phyloP scores from a whole-genome alignment of 2,113 vertebrate species.

The Petroica traversi region DNA sequence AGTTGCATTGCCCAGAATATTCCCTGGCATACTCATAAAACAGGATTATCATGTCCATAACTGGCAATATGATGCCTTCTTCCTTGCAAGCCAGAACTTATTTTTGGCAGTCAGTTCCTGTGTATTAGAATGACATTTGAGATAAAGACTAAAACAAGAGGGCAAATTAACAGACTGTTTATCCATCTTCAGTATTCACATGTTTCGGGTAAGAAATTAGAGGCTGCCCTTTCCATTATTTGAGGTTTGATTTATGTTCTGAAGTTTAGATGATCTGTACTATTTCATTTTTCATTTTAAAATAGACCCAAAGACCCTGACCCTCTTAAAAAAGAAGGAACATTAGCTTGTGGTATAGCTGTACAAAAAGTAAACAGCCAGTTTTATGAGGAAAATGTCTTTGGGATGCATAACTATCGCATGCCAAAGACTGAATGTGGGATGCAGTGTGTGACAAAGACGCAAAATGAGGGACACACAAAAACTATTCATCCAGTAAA shows the following conservation, averaged over 20 bases:
- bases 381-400: slow-evolving; percentile 57
- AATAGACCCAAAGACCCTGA: slow-evolving; percentile 46
- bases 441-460: slow-evolving; percentile 46
- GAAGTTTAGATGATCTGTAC: slow-evolving; percentile 40
- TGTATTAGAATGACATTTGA: slow-evolving; percentile 25
- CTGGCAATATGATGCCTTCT: not conserved
- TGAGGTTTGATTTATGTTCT: slow-evolving; percentile 53
- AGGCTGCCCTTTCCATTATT: not conserved
- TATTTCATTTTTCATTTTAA: slow-evolving; percentile 64
- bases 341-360: slow-evolving; percentile 53
- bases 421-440: slow-evolving; percentile 48
- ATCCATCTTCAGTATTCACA: not conserved
- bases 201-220: slow-evolving; percentile 13
- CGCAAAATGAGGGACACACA: not conserved
- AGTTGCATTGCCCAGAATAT: not conserved
- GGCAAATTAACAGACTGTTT: slow-evolving; percentile 3
- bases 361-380: slow-evolving; percentile 48
- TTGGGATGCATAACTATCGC: not conserved
- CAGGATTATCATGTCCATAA: not conserved
- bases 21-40: not conserved
- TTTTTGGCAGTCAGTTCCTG: not conserved
- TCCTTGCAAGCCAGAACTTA: not conserved
- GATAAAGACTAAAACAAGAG: slow-evolving; percentile 31
- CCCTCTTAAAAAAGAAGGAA: slow-evolving; percentile 56
- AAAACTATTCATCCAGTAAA: slow-evolving; percentile 25